Evolutionary conservation across 2,113 vertebrate genomes (phyloP).

Genomic region (Hemiprocne comata): DNA sequence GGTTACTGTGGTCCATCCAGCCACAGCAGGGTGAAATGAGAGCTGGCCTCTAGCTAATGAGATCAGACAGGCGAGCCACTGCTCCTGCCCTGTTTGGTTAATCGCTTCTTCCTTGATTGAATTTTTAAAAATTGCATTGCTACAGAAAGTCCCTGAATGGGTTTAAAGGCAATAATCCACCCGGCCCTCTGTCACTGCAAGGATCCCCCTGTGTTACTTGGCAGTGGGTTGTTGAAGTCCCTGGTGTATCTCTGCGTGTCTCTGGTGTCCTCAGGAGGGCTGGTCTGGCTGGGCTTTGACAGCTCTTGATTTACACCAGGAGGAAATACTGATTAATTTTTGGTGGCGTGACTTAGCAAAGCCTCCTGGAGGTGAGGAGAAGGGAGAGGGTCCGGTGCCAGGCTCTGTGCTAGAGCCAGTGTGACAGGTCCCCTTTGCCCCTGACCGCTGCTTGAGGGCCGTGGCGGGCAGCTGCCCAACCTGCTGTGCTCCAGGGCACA

Average conservation of each 20-base stretch:
- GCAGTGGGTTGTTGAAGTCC: neutral
- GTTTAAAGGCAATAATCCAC: slow-evolving; percentile 43
- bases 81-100: neutral
- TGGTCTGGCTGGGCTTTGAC: neutral
- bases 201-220: neutral
- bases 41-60: neutral
- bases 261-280: slow-evolving; percentile 4
- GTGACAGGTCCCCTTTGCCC: neutral
- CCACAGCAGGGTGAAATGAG: neutral
- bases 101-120: slow-evolving; percentile 36
- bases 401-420: neutral
- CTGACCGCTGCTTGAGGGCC: neutral
- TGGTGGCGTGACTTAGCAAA: neutral
- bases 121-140: neutral
- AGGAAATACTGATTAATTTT: neutral
- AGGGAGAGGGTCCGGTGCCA: neutral
- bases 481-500: neutral
- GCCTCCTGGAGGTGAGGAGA: neutral
- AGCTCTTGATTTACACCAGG: neutral
- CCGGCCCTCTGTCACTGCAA: neutral
- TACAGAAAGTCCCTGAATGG: slow-evolving; percentile 2
- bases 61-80: neutral
- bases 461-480: neutral
- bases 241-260: accelerated
- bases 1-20: neutral